Percentiles rank a stretch among this genome's conserved stretches.
These are phyloP conservation scores for Rachycentron canadum DNA, from an alignment of 2,797 vertebrate genomes.

Conservation along the genomic window DNA sequence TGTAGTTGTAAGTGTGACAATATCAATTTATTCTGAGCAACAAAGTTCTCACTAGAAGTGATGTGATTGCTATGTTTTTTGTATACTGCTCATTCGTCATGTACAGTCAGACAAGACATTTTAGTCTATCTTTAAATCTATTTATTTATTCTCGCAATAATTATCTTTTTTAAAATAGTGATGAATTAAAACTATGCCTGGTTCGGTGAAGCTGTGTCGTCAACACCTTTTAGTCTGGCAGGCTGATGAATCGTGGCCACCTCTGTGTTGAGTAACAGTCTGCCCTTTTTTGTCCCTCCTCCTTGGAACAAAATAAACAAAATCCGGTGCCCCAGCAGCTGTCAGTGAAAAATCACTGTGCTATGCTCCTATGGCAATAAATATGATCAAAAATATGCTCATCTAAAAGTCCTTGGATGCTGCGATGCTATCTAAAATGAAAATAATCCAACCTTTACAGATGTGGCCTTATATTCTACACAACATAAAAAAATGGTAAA, in stretches of 20 bases:
- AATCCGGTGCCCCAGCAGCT: slow-evolving; percentile 4
- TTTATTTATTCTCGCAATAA: slow-evolving; percentile 19
- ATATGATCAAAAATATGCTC: slow-evolving; percentile 33
- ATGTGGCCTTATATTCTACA: slow-evolving; percentile 23
- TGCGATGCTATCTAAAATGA: not conserved
- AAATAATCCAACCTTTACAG: slow-evolving; percentile 28
- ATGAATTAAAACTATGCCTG: slow-evolving; percentile 27
- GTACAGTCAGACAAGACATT: slow-evolving; percentile 6
- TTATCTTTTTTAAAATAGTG: not conserved
- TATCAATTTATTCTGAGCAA: not conserved
- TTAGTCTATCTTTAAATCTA: not conserved
- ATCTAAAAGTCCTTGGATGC: slow-evolving; percentile 12
- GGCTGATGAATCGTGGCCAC: slow-evolving; percentile 6
- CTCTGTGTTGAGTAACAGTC: not conserved
- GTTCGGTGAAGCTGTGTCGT: not conserved
- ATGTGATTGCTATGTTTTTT: not conserved
- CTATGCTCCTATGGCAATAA: slow-evolving; percentile 41
- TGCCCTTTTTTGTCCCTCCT: not conserved
- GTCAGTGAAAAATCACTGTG: slow-evolving; percentile 1
- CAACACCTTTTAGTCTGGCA: not conserved
- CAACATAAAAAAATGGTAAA: slow-evolving; percentile 38
- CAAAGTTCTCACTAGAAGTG: not conserved
- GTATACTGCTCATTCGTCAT: slow-evolving; percentile 23
- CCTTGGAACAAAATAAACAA: not conserved
- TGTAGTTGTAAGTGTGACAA: not conserved